phyloP scores from a whole-genome alignment of 2,113 vertebrate species.

The Hyperopisus bebe region DNA sequence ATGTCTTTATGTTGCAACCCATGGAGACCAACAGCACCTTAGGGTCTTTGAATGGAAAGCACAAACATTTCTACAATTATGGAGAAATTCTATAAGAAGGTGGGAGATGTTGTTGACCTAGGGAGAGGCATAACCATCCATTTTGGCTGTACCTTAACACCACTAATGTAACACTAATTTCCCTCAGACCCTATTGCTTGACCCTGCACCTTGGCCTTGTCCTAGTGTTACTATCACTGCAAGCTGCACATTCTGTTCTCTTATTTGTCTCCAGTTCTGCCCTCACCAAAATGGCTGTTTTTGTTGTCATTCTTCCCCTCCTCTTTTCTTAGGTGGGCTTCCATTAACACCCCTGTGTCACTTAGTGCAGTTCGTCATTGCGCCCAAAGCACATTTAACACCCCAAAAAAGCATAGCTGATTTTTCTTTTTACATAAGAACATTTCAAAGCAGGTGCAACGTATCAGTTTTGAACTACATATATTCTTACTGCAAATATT shows the following conservation, averaged over 20 bases:
- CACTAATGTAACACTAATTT: not conserved
- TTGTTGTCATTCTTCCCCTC: not conserved
- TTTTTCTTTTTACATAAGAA: not conserved
- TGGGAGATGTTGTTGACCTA: not conserved
- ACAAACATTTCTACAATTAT: not conserved
- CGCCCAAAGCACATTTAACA: not conserved
- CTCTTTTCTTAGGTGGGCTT: not conserved
- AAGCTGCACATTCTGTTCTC: not conserved
- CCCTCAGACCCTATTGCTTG: not conserved
- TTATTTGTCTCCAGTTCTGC: not conserved
- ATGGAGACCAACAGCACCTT: not conserved
- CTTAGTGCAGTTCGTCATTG: not conserved
- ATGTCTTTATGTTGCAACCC: not conserved
- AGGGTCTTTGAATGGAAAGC: not conserved
- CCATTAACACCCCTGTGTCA: not conserved
- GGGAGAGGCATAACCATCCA: not conserved
- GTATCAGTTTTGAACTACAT: not conserved
- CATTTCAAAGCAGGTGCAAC: not conserved
- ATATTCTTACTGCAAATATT: not conserved
- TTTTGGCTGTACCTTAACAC: not conserved
- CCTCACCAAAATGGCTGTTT: not conserved
- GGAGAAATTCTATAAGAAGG: not conserved
- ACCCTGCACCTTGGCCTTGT: not conserved
- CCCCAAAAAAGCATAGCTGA: not conserved
- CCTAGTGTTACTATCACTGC: not conserved